phyloP scores from a whole-genome alignment of 2,888 invertebrate genomes.

The Oscheius sp. region DNA sequence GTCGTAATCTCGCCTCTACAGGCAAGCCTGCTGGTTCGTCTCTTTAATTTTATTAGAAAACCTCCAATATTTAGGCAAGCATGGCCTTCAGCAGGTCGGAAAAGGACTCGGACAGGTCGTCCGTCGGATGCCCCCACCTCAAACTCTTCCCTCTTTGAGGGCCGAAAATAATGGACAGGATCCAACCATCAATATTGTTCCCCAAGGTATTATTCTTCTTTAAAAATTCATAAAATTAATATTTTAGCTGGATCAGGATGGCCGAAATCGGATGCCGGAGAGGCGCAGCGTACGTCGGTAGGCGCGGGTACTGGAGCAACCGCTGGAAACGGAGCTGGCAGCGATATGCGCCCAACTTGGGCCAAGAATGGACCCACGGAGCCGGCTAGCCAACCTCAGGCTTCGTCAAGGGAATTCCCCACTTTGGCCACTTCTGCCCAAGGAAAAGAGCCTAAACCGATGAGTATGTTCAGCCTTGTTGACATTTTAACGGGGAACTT shows the following conservation, averaged over 20 bases:
- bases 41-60: not conserved
- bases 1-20: constrained; percentile 62
- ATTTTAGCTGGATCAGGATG: constrained; percentile 80
- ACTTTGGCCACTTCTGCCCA: constrained; percentile 77
- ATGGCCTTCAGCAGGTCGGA: constrained; percentile 96
- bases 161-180: constrained; percentile 86
- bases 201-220: constrained; percentile 77
- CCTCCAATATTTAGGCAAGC: constrained; percentile 81
- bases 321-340: constrained; percentile 28
- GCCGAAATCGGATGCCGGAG: constrained; percentile 76
- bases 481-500: not conserved
- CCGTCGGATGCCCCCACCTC: constrained; percentile 91
- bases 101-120: constrained; percentile 89
- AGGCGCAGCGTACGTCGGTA: constrained; percentile 63
- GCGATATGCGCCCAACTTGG: constrained; percentile 63
- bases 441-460: constrained; percentile 31
- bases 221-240: not conserved
- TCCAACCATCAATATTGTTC: constrained; percentile 84
- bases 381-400: constrained; percentile 37
- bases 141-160: constrained; percentile 97
- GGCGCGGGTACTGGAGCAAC: constrained; percentile 8
- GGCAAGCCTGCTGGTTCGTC: constrained; percentile 59
- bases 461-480: constrained; percentile 4
- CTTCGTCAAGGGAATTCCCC: constrained; percentile 86
- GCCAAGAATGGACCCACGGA: constrained; percentile 43